These are phyloP conservation scores for Holothuria scabra DNA, from an alignment of 53 echinoderm and acorn worm genomes.

Conservation along the genomic window DNA sequence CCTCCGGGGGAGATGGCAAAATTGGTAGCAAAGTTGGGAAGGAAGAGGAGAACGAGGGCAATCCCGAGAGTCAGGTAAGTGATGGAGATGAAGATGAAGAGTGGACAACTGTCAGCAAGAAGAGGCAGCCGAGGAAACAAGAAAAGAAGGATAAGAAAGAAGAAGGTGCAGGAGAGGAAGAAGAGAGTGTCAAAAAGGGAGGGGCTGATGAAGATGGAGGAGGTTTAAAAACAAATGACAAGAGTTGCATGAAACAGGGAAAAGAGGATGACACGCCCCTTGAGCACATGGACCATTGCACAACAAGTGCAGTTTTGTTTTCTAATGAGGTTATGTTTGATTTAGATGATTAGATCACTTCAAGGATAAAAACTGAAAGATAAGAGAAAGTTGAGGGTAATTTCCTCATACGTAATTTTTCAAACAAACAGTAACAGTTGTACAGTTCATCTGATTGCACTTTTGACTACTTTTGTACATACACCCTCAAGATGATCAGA, in stretches of 20 bases:
- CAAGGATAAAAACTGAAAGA: too few relatives aligned
- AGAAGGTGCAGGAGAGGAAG: neutral
- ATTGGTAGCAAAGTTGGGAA: neutral
- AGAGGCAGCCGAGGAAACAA: conserved; percentile 1
- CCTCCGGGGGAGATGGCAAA: conserved; percentile 4
- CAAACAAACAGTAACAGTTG: too few relatives aligned
- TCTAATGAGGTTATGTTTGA: conserved; percentile 92
- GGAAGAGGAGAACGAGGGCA: conserved; percentile 9
- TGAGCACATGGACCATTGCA: conserved; percentile 80
- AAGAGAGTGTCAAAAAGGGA: neutral
- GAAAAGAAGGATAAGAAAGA: too few relatives aligned
- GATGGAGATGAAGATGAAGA: conserved; percentile 16
- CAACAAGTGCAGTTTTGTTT: conserved; percentile 82
- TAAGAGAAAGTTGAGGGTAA: too few relatives aligned
- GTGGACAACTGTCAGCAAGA: conserved; percentile 41
- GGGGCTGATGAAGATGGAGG: neutral
- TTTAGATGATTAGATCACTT: conserved; percentile 71
- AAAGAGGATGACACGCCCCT: conserved; percentile 66
- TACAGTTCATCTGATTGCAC: too few relatives aligned
- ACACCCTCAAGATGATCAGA: too few relatives aligned
- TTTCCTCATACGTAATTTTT: too few relatives aligned
- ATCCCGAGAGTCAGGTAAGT: neutral
- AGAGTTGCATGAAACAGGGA: neutral
- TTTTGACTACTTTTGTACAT: too few relatives aligned
- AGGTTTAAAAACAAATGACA: neutral